A percentile compares a stretch with the other conserved stretches of the same genome.
phyloP scores from a whole-genome alignment of 2,888 invertebrate species.

The Megaustenia siamemsis region DNA sequence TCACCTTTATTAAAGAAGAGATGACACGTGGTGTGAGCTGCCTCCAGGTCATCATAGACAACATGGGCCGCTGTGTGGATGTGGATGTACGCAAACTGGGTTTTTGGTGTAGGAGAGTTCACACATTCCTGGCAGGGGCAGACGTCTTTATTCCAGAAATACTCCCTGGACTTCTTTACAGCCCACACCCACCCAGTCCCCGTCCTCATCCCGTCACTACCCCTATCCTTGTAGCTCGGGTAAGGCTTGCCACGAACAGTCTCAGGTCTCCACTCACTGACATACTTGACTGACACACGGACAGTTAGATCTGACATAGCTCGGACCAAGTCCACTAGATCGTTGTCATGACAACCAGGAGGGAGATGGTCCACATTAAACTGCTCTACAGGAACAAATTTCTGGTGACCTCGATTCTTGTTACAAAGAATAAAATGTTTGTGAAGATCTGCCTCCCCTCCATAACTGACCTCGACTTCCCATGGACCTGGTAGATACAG shows the following conservation, averaged over 20 bases:
- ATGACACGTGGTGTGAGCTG: constrained; percentile 8
- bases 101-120: not conserved
- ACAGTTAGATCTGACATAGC: too few species aligned
- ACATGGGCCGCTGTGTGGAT: not conserved
- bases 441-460: too few species aligned
- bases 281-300: too few species aligned
- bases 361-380: too few species aligned
- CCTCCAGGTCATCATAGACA: not conserved
- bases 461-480: too few species aligned
- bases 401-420: too few species aligned
- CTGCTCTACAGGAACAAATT: too few species aligned
- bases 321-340: too few species aligned
- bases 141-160: not conserved
- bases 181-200: not conserved
- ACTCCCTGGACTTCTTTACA: not conserved
- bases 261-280: not conserved
- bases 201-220: not conserved
- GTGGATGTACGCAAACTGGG: too few species aligned
- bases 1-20: not conserved
- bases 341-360: too few species aligned
- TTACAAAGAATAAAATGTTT: too few species aligned
- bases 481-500: too few species aligned
- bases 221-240: not conserved
- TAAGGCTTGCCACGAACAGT: not conserved
- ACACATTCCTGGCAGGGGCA: not conserved